phyloP scores from a whole-genome alignment of 2,888 invertebrate genomes.

The Camptogramma bilineatum region DNA sequence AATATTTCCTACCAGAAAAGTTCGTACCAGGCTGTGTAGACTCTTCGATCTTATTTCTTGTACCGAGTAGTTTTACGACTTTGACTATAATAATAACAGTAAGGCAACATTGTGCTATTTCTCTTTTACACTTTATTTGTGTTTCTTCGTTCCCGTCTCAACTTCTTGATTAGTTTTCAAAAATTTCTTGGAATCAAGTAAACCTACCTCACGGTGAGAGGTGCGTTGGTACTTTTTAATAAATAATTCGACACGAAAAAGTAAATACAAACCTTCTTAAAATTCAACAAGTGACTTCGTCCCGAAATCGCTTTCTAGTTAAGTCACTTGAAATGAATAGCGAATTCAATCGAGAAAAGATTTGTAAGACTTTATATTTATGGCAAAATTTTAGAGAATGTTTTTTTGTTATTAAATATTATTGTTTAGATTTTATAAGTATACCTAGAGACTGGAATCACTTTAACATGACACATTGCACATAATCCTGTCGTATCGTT shows the following conservation, averaged over 20 bases:
- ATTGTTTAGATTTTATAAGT: neutral
- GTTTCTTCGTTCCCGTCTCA: constrained; percentile 41
- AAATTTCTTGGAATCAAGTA: constrained; percentile 43
- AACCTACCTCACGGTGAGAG: constrained; percentile 41
- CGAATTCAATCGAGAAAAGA: constrained; percentile 33
- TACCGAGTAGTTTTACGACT: constrained; percentile 35
- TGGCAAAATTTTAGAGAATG: constrained; percentile 1
- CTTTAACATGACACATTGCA: too few species aligned
- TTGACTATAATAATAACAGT: constrained; percentile 35
- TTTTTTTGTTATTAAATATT: neutral
- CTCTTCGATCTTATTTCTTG: constrained; percentile 25
- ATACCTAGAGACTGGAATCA: too few species aligned
- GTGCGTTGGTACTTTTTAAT: constrained; percentile 39
- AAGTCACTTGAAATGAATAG: constrained; percentile 43
- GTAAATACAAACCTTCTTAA: constrained; percentile 46
- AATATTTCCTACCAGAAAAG: constrained; percentile 24
- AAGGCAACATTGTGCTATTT: constrained; percentile 42
- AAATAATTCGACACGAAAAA: constrained; percentile 44
- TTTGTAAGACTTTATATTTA: constrained; percentile 35
- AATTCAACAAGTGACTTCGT: constrained; percentile 45
- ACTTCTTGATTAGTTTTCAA: constrained; percentile 49
- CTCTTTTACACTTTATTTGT: constrained; percentile 47
- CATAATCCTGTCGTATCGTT: neutral
- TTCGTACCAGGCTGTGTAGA: constrained; percentile 29
- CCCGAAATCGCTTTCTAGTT: constrained; percentile 46